phyloP scores from a whole-genome alignment of 2,797 vertebrate genomes.

The Gallirallus australis region DNA sequence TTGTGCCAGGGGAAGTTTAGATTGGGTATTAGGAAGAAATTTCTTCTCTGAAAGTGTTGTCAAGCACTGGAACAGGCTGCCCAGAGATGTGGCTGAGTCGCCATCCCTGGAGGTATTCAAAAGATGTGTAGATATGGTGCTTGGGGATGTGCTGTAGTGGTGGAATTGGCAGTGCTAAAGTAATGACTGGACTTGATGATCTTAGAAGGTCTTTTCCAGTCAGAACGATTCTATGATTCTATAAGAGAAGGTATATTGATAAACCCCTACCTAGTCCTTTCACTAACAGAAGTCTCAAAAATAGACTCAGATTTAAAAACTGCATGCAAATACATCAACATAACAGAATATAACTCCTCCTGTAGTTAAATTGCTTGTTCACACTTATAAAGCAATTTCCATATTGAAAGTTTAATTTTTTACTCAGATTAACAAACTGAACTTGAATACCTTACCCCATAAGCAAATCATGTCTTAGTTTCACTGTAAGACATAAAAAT shows the following conservation, averaged over 20 bases:
- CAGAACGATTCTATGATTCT: no score
- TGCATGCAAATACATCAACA: background rate
- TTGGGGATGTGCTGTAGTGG: no score
- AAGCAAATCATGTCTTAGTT: background rate
- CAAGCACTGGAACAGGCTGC: no score
- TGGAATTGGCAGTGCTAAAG: no score
- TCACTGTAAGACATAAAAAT: background rate
- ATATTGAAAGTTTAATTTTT: background rate
- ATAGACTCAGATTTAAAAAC: background rate
- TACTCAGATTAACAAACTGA: background rate
- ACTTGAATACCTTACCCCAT: background rate
- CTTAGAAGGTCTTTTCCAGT: no score
- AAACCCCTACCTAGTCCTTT: background rate
- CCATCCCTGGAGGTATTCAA: no score
- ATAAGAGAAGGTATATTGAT: background rate
- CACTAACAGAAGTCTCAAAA: background rate
- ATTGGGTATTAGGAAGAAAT: no score
- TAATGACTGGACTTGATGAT: no score
- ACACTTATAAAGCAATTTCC: background rate
- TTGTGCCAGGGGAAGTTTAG: no score
- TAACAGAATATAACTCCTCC: background rate
- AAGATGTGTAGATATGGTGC: no score
- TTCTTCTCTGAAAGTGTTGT: no score
- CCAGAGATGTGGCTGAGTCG: no score
- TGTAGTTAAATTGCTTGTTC: background rate